Base-by-base conservation (phyloP, 2,113 vertebrate genomes). In the Pica pica region DNA sequence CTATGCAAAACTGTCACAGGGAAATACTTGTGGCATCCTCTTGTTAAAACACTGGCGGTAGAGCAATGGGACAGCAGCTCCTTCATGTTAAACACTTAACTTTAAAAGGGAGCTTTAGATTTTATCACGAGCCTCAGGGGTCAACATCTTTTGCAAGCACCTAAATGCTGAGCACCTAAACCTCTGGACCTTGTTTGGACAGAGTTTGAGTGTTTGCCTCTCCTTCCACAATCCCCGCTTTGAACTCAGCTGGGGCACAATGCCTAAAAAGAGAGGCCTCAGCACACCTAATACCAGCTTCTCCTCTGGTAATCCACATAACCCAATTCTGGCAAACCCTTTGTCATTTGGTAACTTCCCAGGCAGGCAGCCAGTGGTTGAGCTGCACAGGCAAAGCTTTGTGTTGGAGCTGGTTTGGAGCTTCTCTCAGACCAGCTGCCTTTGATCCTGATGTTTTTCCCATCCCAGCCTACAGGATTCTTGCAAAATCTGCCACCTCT, bases 71-170 rank as follows among this genome's bases (percentile, higher is more conserved):
- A 68, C 77, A 93, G 56, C 61, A 91, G 60, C 81, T 88, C 74
- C 91, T 84, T 95, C 70, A 89, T 68, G 55, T 91, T 35, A 86
- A 85, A 94, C 82, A 52, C 70, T 87, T 82, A 91, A 33, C n/a
- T 94, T 97, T 95, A 93, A 95, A 96, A 95, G 87, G 93, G 49
- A 95, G 93, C 57, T 94, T 95, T 83, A 89, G 84, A 93, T 93
- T 89, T 93, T 89, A 91, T 83, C 85, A 19, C 19, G 55, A 80
- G 95, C 91, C 95, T 94, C 94, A 60, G 96, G 95, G 85, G 86
- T 92, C 95, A 97, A 96, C 86, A 92, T 59, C 75, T 94, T 97
- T 97, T 96, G 94, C 89, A 97, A 96, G 93, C 89, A 78, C 50
- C 57, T 77, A 53, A 91, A 47, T 5, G 82, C 93, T 83, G 75